Conservation (phyloP, 2,888 invertebrate species). For the Parnassius glacialis region DNA sequence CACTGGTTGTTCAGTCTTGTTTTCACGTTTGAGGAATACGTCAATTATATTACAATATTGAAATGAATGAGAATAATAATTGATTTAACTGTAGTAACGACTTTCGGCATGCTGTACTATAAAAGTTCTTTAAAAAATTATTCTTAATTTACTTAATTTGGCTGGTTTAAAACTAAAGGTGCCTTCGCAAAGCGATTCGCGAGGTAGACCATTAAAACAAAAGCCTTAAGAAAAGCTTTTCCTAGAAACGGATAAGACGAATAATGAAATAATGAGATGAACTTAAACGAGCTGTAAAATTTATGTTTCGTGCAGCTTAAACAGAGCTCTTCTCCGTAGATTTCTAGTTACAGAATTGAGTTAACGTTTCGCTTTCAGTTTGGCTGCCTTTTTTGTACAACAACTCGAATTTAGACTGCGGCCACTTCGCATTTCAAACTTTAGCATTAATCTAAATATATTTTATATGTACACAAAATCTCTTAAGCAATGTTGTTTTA, state of each 20-base stretch:
- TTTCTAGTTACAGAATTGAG: slow-evolving; percentile 62
- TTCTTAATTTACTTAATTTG: neutral
- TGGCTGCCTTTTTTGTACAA: slow-evolving; percentile 51
- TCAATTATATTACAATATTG: too few species aligned
- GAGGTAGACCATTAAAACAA: slow-evolving; percentile 22
- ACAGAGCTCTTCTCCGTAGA: slow-evolving; percentile 63
- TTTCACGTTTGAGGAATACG: too few species aligned
- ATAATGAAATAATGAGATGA: slow-evolving; percentile 76
- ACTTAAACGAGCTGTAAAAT: slow-evolving; percentile 76
- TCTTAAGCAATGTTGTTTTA: too few species aligned
- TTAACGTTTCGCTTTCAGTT: slow-evolving; percentile 63
- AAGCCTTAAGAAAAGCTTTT: slow-evolving; percentile 35
- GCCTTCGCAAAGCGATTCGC: slow-evolving; percentile 22
- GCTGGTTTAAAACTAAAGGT: slow-evolving; percentile 6
- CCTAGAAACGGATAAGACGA: slow-evolving; percentile 53
- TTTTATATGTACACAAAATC: too few species aligned
- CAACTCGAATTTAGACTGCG: slow-evolving; percentile 60
- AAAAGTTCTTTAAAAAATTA: too few species aligned
- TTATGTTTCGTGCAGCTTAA: slow-evolving; percentile 76
- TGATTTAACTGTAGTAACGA: too few species aligned
- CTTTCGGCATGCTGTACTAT: too few species aligned
- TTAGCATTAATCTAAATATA: slow-evolving; percentile 45
- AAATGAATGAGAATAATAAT: too few species aligned
- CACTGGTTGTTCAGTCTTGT: too few species aligned
- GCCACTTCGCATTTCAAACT: slow-evolving; percentile 51